A percentile compares a stretch with the other conserved stretches of the same genome.
phyloP scores from a whole-genome alignment of 2,113 vertebrate genomes.

The Oxygymnocypris stewartii region DNA sequence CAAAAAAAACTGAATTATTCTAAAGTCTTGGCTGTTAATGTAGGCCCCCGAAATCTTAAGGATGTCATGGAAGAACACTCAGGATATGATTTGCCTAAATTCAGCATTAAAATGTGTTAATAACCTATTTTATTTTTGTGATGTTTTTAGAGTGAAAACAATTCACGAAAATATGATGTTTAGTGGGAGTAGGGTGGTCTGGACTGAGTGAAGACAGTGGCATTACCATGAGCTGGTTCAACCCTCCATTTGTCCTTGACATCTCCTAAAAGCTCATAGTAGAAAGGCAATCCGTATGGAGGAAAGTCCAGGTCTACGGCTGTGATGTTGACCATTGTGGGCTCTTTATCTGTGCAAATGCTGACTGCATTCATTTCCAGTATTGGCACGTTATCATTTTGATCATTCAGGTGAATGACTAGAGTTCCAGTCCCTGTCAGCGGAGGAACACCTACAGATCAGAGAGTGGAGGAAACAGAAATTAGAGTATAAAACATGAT shows the following conservation, averaged over 20 bases:
- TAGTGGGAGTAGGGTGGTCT: background rate
- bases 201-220: background rate
- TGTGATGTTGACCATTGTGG: conserved; percentile 21
- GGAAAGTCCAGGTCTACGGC: conserved; percentile 45
- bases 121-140: background rate
- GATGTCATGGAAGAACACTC: background rate
- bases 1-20: too few species aligned
- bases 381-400: conserved; percentile 42
- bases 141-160: background rate
- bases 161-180: background rate
- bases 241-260: conserved; percentile 47
- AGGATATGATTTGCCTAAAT: background rate
- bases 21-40: too few species aligned
- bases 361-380: background rate
- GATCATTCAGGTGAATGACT: conserved; percentile 36
- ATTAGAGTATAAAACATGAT: too few species aligned
- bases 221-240: conserved; percentile 48
- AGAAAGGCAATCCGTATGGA: conserved; percentile 45
- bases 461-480: conserved; percentile 9
- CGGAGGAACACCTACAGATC: conserved; percentile 60
- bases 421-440: conserved; percentile 58
- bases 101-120: background rate
- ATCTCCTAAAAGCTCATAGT: conserved; percentile 39
- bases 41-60: too few species aligned
- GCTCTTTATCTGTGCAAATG: conserved; percentile 20